Evolutionary conservation across 1,140 invertebrate genomes (phyloP).

Genomic region (Drosophila ironensis): DNA sequence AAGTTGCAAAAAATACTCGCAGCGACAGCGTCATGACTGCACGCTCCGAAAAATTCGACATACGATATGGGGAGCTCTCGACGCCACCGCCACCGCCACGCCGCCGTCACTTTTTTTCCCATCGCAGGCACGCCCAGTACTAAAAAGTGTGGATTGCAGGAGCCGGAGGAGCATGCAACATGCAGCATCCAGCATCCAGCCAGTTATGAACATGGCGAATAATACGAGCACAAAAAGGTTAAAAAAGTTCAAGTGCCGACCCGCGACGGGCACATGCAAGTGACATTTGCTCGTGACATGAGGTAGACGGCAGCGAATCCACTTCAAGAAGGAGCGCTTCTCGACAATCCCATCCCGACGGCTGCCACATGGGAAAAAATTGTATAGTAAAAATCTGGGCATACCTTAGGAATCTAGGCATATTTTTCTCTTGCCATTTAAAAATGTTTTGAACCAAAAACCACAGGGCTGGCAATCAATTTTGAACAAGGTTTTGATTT

Average conservation of each 20-base stretch:
- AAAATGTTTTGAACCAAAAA: too few relatives aligned
- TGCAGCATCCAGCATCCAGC: conserved; percentile 11
- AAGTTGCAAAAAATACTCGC: conserved; percentile 46
- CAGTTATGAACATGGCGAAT: conserved; percentile 67
- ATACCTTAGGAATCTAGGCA: too few relatives aligned
- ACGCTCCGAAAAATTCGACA: conserved; percentile 77
- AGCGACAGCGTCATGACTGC: conserved; percentile 72
- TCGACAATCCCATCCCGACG: conserved; percentile 3
- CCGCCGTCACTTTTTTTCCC: too few relatives aligned
- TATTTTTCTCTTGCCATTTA: too few relatives aligned
- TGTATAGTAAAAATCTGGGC: too few relatives aligned
- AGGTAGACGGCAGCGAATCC: conserved; percentile 61
- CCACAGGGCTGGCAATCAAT: too few relatives aligned
- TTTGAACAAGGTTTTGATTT: too few relatives aligned
- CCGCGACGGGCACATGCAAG: conserved; percentile 66
- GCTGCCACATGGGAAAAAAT: background rate
- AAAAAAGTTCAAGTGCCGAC: conserved; percentile 76
- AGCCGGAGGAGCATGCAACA: background rate
- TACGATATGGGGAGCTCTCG: conserved; percentile 62
- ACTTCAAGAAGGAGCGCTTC: conserved; percentile 60
- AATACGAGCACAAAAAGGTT: conserved; percentile 62
- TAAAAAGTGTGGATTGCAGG: background rate
- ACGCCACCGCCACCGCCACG: conserved; percentile 21
- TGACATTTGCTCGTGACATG: conserved; percentile 79
- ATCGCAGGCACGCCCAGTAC: conserved; percentile 50